A percentile compares a stretch with the other conserved stretches of the same genome.
phyloP scores from a whole-genome alignment of 2,113 vertebrate species.

The Gasterosteus nipponicus region DNA sequence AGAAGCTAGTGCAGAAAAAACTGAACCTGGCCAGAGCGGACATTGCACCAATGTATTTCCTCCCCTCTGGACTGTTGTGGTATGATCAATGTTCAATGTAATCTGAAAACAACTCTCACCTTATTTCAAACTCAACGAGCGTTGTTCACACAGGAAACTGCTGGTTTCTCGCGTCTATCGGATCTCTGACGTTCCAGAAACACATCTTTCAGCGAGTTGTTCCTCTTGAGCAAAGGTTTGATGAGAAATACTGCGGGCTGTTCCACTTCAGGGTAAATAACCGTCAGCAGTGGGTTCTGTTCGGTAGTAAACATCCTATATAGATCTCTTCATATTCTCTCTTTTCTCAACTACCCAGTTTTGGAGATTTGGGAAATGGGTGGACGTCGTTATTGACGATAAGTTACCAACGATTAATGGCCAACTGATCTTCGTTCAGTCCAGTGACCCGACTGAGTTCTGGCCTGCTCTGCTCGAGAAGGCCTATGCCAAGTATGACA shows the following conservation, averaged over 20 bases:
- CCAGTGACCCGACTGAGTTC: slow-evolving; percentile 74
- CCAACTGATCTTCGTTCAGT: slow-evolving; percentile 72
- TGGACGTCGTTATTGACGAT: slow-evolving; percentile 82
- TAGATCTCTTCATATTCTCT: neutral
- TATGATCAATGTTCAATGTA: neutral
- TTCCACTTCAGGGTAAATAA: slow-evolving; percentile 81
- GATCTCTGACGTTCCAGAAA: slow-evolving; percentile 75
- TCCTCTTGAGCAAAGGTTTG: slow-evolving; percentile 69
- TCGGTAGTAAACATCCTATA: neutral
- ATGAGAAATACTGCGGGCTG: slow-evolving; percentile 74
- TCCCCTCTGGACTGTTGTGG: neutral
- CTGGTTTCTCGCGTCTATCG: slow-evolving; percentile 82
- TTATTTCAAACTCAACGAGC: neutral
- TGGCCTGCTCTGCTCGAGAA: slow-evolving; percentile 83
- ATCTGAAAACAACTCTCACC: neutral
- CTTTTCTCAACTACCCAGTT: slow-evolving; percentile 66
- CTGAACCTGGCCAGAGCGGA: too few species aligned
- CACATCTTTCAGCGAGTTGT: slow-evolving; percentile 56
- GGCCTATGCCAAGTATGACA: slow-evolving; percentile 82
- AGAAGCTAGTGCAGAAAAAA: neutral
- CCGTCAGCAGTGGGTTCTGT: neutral
- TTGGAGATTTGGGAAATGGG: slow-evolving; percentile 83
- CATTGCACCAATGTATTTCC: too few species aligned
- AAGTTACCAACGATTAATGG: slow-evolving; percentile 79
- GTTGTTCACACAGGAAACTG: slow-evolving; percentile 72